phyloP scores from a whole-genome alignment of 1,140 invertebrate genomes.

The Heterodera schachtii region DNA sequence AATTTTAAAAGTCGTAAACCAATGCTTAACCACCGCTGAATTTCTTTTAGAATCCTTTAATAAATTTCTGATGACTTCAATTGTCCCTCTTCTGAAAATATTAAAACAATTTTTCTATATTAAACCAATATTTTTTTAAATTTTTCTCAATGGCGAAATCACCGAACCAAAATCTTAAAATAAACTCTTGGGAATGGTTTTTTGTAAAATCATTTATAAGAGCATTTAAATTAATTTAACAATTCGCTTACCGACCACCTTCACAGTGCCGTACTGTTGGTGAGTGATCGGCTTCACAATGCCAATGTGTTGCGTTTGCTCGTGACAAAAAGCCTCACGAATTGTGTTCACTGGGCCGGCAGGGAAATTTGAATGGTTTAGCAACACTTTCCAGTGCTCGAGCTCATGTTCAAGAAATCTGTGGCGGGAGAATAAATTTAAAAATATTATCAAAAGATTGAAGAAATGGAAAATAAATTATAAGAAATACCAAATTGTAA shows the following conservation, averaged over 20 bases:
- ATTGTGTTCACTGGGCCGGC: constrained; percentile 87
- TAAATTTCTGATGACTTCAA: too few species aligned
- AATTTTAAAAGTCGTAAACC: too few species aligned
- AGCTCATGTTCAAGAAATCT: constrained; percentile 75
- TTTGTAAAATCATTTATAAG: neutral
- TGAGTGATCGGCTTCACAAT: constrained; percentile 80
- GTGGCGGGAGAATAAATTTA: neutral
- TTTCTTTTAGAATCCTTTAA: too few species aligned
- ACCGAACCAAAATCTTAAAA: constrained; percentile 7
- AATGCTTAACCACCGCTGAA: too few species aligned
- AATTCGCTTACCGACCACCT: constrained; percentile 73
- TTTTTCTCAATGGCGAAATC: too few species aligned
- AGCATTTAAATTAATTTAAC: too few species aligned
- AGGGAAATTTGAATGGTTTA: constrained; percentile 79
- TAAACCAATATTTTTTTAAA: too few species aligned
- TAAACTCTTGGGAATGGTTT: neutral
- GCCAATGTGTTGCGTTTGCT: constrained; percentile 71
- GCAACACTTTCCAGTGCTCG: constrained; percentile 76
- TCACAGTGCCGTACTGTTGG: constrained; percentile 74
- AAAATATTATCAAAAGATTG: too few species aligned
- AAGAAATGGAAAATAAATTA: too few species aligned
- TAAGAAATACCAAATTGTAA: neutral
- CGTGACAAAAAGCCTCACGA: constrained; percentile 76
- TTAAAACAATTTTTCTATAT: too few species aligned
- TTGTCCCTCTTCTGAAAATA: too few species aligned